A percentile compares a stretch with the other conserved stretches of the same genome.
phyloP scores from a whole-genome alignment of 2,113 vertebrate genomes.

The Carlito syrichta region DNA sequence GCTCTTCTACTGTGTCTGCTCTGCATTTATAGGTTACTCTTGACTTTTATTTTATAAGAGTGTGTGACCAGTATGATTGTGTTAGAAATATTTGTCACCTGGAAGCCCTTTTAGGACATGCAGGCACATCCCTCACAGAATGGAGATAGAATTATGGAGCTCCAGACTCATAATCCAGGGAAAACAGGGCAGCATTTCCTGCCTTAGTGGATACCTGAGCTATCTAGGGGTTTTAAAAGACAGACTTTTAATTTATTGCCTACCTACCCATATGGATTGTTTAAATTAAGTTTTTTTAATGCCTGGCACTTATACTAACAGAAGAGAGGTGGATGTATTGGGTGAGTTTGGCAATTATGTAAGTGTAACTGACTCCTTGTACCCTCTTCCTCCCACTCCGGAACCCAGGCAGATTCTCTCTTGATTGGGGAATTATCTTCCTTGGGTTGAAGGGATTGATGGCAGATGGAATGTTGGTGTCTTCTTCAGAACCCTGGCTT shows the following conservation, averaged over 20 bases:
- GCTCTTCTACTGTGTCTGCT: not conserved
- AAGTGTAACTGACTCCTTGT: not conserved
- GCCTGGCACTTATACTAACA: not conserved
- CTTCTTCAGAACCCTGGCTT: not conserved
- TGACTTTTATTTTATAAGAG: not conserved
- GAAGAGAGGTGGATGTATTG: not conserved
- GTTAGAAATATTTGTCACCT: not conserved
- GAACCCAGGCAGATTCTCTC: not conserved
- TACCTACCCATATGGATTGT: not conserved
- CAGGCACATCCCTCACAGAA: not conserved
- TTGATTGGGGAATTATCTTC: not conserved
- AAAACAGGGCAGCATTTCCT: not conserved
- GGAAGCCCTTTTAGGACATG: not conserved
- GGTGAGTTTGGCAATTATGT: not conserved
- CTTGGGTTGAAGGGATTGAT: not conserved
- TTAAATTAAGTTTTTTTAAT: not conserved
- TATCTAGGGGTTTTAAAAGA: not conserved
- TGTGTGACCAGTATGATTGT: not conserved
- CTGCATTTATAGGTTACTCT: not conserved
- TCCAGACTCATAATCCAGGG: not conserved
- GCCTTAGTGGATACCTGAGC: not conserved
- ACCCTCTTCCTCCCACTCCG: not conserved
- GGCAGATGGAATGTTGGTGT: not conserved
- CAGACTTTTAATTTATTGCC: not conserved
- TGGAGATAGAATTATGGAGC: not conserved